phyloP scores from a whole-genome alignment of 2,113 vertebrate species.

The Lampris incognitus region DNA sequence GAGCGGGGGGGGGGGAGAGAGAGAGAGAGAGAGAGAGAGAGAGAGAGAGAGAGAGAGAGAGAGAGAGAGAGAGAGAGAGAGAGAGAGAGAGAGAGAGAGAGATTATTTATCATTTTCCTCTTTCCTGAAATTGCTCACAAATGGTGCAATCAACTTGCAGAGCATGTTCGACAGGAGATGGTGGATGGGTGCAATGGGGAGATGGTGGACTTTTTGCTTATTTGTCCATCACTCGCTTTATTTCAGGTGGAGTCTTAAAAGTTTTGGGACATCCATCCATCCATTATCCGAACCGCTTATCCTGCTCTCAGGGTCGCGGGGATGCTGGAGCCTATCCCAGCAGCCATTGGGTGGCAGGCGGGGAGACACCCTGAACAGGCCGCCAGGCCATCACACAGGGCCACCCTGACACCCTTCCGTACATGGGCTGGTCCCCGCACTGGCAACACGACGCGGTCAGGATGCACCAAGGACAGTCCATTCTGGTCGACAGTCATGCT shows the following conservation, averaged over 20 bases:
- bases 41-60: conserved; percentile 68
- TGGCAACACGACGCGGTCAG: no score
- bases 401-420: no score
- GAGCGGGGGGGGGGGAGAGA: conserved; percentile 19
- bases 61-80: conserved; percentile 68
- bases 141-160: conserved; percentile 66
- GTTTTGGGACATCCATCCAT: conserved; percentile 13
- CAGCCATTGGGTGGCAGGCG: no score
- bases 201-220: conserved; percentile 21
- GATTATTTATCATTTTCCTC: conserved; percentile 79
- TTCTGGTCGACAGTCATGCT: no score
- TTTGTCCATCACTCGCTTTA: conserved; percentile 61
- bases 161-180: conserved; percentile 36
- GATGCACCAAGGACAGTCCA: no score
- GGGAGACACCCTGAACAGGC: no score
- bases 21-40: conserved; percentile 67
- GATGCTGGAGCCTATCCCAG: no score
- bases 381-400: no score
- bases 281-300: no score
- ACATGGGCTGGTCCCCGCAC: no score
- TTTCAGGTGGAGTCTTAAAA: conserved; percentile 38
- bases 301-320: no score
- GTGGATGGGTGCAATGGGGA: conserved; percentile 28
- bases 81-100: conserved; percentile 65
- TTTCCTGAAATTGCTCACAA: conserved; percentile 76